Base-by-base conservation (phyloP, 2,888 invertebrate species). In the Autographa pulchrina region DNA sequence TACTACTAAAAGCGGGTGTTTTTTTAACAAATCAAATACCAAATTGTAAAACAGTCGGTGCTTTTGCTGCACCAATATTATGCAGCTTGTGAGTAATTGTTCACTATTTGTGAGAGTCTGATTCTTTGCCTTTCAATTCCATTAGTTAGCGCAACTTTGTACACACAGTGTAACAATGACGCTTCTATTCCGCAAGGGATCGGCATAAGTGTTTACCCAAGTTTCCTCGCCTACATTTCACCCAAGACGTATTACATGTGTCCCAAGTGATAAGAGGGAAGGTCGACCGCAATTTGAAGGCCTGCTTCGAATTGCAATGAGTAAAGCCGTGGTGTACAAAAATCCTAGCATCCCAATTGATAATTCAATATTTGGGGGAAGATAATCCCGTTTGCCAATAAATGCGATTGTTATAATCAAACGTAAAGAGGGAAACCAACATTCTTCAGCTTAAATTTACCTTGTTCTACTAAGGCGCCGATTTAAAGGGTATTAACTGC, bases 371-470 rank as follows among this genome's bases (percentile, higher is more conserved):
- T 48, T 48, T 7, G 48, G n/a, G 48, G 6, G n/a, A n/a, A n/a
- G 0, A 48, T n/a, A 48, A 48, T 48, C 48, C 48, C 48, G 0
- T 48, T 48, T n/a, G 7, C n/a, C 14, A 0, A 48, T 48, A 2
- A n/a, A 48, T 48, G 7, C 48, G 16, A 7, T n/a, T n/a, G 48
- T 48, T n/a, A 16, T 7, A 48, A n/a, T n/a, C n/a, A 48, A 56
- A 11, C 4, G 64, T 8, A 7, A 20, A 41, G 48, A 66, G 4
- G 13, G 25, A 43, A 59, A 61, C 58, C 35, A 54, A 62, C 18
- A 48, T 61, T 13, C n/a, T 70, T 70, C 35, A 61, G 52, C 35
- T 35, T 58, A 20, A 62, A 38, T 41, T 62, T 62, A 32, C 14
- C 38, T 32, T 59, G 48, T 66, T 66, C 20, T 64, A 58, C 54